Percentiles rank a stretch among this genome's conserved stretches.
These are phyloP conservation scores for Gavialis gangeticus DNA, from an alignment of 2,113 vertebrate species.

Conservation along the genomic window DNA sequence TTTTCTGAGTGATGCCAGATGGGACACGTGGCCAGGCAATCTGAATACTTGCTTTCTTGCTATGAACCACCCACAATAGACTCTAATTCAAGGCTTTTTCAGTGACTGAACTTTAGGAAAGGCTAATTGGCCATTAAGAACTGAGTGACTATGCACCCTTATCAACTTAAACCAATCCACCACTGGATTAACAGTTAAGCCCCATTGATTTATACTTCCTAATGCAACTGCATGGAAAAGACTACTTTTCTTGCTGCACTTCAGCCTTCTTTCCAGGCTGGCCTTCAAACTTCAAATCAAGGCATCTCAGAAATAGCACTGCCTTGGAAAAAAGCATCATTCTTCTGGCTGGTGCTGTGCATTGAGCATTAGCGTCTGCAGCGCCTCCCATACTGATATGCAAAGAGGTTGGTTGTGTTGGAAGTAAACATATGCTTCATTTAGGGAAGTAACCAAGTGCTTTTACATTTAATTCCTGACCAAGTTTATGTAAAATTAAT, in stretches of 20 bases:
- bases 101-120: not conserved
- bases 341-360: not conserved
- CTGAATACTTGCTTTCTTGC: fast-evolving
- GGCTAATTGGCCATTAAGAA: not conserved
- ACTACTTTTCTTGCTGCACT: not conserved
- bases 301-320: not conserved
- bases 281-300: not conserved
- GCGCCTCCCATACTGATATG: not conserved
- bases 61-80: not conserved
- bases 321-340: not conserved
- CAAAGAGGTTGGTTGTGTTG: not conserved
- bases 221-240: not conserved
- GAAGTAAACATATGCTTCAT: slow-evolving; percentile 5
- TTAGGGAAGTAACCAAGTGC: slow-evolving; percentile 22
- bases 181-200: not conserved
- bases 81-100: not conserved
- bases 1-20: not conserved
- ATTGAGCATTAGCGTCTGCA: not conserved
- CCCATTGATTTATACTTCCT: not conserved
- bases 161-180: not conserved
- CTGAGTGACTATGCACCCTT: not conserved
- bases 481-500: slow-evolving; percentile 60
- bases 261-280: not conserved
- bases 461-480: slow-evolving; percentile 28
- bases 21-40: not conserved